These are phyloP conservation scores for Syngnathus acus DNA, from an alignment of 2,797 vertebrate genomes.

Conservation along the genomic window DNA sequence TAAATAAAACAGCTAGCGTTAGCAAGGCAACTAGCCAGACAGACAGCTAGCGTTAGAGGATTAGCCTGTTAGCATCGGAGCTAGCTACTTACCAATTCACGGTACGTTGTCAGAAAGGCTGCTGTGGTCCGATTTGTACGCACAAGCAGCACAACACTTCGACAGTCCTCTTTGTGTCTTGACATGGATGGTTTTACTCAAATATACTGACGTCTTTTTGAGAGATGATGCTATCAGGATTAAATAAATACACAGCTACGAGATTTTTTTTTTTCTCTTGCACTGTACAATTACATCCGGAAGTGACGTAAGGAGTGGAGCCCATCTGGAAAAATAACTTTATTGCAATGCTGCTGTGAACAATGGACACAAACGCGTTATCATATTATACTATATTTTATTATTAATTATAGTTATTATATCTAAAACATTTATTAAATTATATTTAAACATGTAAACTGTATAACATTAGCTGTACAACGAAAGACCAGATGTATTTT, in stretches of 20 bases:
- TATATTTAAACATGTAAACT: not conserved
- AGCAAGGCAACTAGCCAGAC: constrained; percentile 22
- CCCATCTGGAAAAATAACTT: constrained; percentile 28
- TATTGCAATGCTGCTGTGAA: constrained; percentile 7
- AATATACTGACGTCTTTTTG: constrained; percentile 29
- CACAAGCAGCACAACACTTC: constrained; percentile 42
- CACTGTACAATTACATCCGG: constrained; percentile 49
- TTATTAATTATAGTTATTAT: not conserved
- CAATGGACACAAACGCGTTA: not conserved
- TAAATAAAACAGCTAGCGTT: constrained; percentile 28
- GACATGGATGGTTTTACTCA: constrained; percentile 60
- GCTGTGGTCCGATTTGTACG: constrained; percentile 35
- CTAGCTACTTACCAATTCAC: constrained; percentile 56
- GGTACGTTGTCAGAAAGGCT: constrained; percentile 28
- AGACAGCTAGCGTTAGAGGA: constrained; percentile 33
- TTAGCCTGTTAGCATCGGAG: constrained; percentile 33
- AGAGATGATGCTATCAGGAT: constrained; percentile 47
- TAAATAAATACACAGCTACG: constrained; percentile 47
- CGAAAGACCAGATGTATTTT: too few relatives aligned
- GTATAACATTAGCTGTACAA: too few relatives aligned
- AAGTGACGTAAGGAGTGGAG: constrained; percentile 42
- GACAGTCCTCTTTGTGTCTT: constrained; percentile 41
- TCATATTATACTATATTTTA: not conserved
- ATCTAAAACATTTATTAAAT: not conserved
- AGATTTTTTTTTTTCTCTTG: constrained; percentile 46